Percentiles rank a stretch among this genome's conserved stretches.
phyloP scores from a whole-genome alignment of 1,140 invertebrate species.

The Diachasma alloeum region DNA sequence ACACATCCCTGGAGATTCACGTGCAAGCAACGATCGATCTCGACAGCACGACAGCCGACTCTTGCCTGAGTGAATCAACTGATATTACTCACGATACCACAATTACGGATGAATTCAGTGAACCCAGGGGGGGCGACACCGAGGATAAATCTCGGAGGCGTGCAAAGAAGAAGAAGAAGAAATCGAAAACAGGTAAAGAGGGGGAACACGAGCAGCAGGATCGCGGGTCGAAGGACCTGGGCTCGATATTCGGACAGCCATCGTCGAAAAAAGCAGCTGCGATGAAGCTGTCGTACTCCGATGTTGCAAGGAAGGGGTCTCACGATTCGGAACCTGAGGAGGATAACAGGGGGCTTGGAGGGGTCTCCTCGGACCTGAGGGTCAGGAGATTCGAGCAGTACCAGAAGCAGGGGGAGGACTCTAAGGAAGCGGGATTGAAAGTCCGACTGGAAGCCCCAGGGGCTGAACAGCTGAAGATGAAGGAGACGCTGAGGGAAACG shows the following conservation, averaged over 20 bases:
- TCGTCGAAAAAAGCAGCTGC: constrained; percentile 20
- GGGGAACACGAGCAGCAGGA: background rate
- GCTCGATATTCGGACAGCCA: constrained; percentile 35
- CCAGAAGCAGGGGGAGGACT: constrained; percentile 7
- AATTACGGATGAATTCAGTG: constrained; percentile 39
- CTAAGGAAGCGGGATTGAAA: background rate
- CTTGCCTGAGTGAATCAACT: constrained; percentile 27
- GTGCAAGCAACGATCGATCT: constrained; percentile 58
- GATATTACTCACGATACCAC: constrained; percentile 42
- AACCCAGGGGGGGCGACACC: background rate
- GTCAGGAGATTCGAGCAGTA: background rate
- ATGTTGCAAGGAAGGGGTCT: constrained; percentile 38
- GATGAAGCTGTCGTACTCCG: constrained; percentile 42
- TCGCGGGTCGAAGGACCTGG: constrained; percentile 16
- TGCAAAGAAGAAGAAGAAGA: constrained; percentile 42
- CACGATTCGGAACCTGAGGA: constrained; percentile 9
- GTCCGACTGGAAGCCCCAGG: background rate
- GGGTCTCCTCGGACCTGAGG: constrained; percentile 6
- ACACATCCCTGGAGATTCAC: constrained; percentile 53
- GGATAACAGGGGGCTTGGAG: background rate
- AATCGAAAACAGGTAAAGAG: constrained; percentile 33
- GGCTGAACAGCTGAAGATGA: background rate
- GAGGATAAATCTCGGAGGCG: constrained; percentile 25
- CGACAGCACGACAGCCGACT: constrained; percentile 46
- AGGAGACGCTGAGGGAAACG: background rate